Evolutionary conservation across 2,797 vertebrate genomes (phyloP), one percentile per base, ranked within the genome.

Genomic region (Strix occidentalis): DNA sequence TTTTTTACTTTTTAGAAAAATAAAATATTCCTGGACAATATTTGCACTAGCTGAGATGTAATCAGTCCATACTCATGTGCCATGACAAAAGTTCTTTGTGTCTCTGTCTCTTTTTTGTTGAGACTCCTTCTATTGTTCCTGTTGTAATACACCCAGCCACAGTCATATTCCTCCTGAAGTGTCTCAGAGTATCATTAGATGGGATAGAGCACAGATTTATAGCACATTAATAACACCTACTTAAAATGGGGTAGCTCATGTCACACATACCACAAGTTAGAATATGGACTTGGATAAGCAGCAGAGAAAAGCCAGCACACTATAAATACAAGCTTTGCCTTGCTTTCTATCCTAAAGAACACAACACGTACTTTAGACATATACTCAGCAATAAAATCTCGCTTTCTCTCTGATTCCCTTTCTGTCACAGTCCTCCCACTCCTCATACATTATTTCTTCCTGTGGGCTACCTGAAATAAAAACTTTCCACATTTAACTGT

Each of bases 381-480:
- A 70, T 66, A 16, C 39, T 83, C 20, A 37, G 48, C 41, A 85
- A 85, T 50, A 85, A 85, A 92, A 71, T 11, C 37, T 89, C 13
- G 0, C 12, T 79, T 77, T 88, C 20, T 80, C 35, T 74, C 61
- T 54, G 18, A 65, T 58, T 86, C 18, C 84, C 20, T 77, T 81
- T 70, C 64, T 89, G 50, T 33, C 45, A 79, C 21, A 64, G 58
- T 79, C 56, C n/a, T 94, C 56, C 41, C 63, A 65, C 48, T 94
- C 46, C 16, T 74, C 43, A 21, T 93, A 53, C 17, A 61, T 90
- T 79, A 84, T 84, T 91, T 65, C n/a, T 82, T 94, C 70, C 86
- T 69, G 31, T 66, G 56, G 24, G 8, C 35, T 84, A 79, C 37
- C 80, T 91, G 64, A 90, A 93, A 89, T 87, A 82, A 95, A 95